These are phyloP conservation scores for Sorex fumeus DNA, from an alignment of 2,113 vertebrate species.

Conservation along the genomic window DNA sequence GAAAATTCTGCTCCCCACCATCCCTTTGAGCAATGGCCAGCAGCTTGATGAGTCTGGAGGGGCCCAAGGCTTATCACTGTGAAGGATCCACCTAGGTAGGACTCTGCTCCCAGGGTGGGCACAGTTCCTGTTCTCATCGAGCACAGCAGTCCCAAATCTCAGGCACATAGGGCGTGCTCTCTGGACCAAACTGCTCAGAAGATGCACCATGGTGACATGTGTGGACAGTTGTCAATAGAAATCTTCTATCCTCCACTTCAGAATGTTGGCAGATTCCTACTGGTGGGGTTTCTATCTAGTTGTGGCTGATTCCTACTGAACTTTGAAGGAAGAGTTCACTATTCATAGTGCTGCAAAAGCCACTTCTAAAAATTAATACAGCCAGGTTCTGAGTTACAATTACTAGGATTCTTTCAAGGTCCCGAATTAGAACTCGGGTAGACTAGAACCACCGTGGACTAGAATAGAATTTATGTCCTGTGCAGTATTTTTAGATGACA, in stretches of 20 bases:
- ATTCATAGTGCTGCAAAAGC: background rate
- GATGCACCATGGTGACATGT: background rate
- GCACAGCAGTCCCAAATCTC: rapidly evolving
- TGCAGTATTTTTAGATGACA: background rate
- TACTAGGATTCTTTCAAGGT: background rate
- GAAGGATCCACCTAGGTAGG: rapidly evolving
- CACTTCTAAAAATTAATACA: background rate
- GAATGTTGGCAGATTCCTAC: background rate
- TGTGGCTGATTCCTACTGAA: rapidly evolving
- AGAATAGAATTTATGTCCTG: background rate
- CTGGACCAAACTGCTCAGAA: rapidly evolving
- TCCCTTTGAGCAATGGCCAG: background rate
- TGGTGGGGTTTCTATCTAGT: background rate
- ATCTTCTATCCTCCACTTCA: rapidly evolving
- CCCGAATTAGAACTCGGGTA: background rate
- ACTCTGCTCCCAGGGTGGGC: background rate
- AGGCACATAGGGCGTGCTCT: rapidly evolving
- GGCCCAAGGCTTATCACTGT: background rate
- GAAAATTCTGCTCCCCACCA: background rate
- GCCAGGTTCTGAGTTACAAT: background rate
- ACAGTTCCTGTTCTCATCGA: background rate
- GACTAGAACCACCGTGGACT: background rate
- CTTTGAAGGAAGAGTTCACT: background rate
- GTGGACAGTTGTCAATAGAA: no score
- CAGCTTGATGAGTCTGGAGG: background rate